Base-by-base conservation (phyloP, 2,888 invertebrate species). In the Epirrhoe alternata region DNA sequence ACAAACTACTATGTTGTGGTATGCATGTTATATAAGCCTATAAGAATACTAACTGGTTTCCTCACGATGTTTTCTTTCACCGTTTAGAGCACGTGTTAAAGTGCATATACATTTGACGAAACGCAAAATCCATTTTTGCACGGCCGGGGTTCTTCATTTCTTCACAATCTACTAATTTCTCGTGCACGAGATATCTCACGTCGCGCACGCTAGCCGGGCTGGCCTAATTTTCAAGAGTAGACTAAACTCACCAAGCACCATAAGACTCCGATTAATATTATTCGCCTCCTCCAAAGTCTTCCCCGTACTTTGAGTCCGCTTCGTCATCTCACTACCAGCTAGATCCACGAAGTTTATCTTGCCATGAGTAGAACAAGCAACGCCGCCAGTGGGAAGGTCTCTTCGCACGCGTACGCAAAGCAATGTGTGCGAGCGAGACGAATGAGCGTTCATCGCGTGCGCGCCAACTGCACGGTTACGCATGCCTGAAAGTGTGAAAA, bases 261-360 rank as follows among this genome's bases (percentile, higher is more conserved):
- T 97, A 0, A 99, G 94, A 82, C 98, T 98, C 85, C 98, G 97
- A 85, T 99, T 99, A 74, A 99, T 99, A 86, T 98, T 99, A 83
- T 99, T 99, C 0, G 98, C 98, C 84, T 99, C 99, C 81, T 97
- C 97, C 71, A 98, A 87, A 0, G 97, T 98, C 87, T 96, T 97
- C 57, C 97, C 98, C 78, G 96, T 97, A 84, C 97, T 97, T 76
- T 96, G 95, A 0, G 97, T 98, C 85, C 97, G 97, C 84, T 98
- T 98, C 5, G 98, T 98, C 95, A 98, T 97, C 90, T 99, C 98
- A 80, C 98, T 98, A n/a, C 99, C 98, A 0, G 99, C 99, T 67
- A 99, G 92, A 88, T 99, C 99, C 6, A 99, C 98, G 86, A 99
- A 98, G 91, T 98, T 98, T 62, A 99, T 96, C 92, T 99, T 99